These are phyloP conservation scores for Microctonus aethiopoides DNA, from an alignment of 2,888 invertebrate species.

Conservation along the genomic window DNA sequence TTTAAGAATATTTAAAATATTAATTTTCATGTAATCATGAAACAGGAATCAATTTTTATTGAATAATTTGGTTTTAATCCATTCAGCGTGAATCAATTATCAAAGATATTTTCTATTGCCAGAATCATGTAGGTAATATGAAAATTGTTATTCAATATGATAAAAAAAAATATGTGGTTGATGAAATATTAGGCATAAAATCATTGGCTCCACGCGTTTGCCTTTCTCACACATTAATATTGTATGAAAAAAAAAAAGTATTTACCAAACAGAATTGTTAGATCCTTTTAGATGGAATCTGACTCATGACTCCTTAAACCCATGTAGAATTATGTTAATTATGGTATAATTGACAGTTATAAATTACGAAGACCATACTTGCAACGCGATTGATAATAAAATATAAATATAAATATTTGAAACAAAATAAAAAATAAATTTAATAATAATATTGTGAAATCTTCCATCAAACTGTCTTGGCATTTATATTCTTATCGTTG, in stretches of 20 bases:
- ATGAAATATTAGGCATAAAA: constrained; percentile 21
- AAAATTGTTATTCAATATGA: constrained; percentile 5
- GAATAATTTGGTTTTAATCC: not conserved
- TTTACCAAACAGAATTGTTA: constrained; percentile 31
- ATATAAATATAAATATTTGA: constrained; percentile 18
- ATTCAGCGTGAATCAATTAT: not conserved
- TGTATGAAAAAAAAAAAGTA: constrained; percentile 28
- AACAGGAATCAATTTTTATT: not conserved
- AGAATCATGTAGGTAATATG: not conserved
- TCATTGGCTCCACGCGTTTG: constrained; percentile 16
- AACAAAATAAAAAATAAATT: not conserved
- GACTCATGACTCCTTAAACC: constrained; percentile 21
- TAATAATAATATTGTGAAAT: constrained; percentile 32
- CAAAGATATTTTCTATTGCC: constrained; percentile 16
- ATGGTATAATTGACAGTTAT: constrained; percentile 15
- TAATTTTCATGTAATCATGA: not conserved
- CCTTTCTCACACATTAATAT: not conserved
- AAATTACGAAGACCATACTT: constrained; percentile 10
- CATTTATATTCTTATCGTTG: constrained; percentile 34
- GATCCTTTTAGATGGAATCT: constrained; percentile 24
- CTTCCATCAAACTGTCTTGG: constrained; percentile 37
- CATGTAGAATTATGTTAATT: constrained; percentile 9
- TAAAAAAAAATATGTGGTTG: constrained; percentile 16
- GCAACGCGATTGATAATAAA: constrained; percentile 1
- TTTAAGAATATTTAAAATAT: not conserved